phyloP scores from a whole-genome alignment of 1,140 invertebrate species.

The Himalopsyche phryganea region DNA sequence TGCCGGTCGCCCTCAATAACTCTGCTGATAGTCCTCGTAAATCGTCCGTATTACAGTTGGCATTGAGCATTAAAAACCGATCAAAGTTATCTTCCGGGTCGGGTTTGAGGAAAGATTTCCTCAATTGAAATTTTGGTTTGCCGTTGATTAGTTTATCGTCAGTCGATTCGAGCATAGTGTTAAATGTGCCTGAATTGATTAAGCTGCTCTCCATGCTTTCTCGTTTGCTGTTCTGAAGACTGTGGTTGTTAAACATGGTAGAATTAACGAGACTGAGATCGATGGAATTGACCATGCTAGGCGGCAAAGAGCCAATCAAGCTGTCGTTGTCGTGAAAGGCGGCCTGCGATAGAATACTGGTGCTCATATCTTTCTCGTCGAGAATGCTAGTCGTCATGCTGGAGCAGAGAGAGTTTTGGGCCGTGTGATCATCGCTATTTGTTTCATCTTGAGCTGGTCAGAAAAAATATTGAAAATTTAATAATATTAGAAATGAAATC shows the following conservation, averaged over 20 bases:
- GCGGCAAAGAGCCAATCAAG: conserved; percentile 46
- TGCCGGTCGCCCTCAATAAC: conserved; percentile 13
- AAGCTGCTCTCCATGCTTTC: conserved; percentile 45
- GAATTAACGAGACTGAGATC: conserved; percentile 48
- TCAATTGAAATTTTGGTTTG: conserved; percentile 30
- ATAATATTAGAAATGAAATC: not conserved
- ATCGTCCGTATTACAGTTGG: conserved; percentile 33
- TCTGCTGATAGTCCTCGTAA: conserved; percentile 26
- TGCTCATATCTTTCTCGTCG: conserved; percentile 53
- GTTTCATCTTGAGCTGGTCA: conserved; percentile 4
- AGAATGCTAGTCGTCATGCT: conserved; percentile 52
- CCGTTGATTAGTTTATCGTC: conserved; percentile 27
- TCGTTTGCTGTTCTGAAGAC: conserved; percentile 37
- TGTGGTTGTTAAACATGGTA: conserved; percentile 36
- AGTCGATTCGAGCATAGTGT: conserved; percentile 29
- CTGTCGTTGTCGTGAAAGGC: conserved; percentile 49
- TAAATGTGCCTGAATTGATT: conserved; percentile 51
- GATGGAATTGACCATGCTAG: conserved; percentile 46
- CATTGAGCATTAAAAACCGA: conserved; percentile 26
- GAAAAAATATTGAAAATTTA: not conserved
- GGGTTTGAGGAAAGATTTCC: conserved; percentile 29
- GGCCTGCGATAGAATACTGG: conserved; percentile 51
- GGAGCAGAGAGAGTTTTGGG: conserved; percentile 42
- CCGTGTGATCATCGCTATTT: conserved; percentile 25
- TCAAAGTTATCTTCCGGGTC: conserved; percentile 28